Evolutionary conservation across 2,797 vertebrate species (phyloP).

Genomic region (Acrocephalus scirpaceus): DNA sequence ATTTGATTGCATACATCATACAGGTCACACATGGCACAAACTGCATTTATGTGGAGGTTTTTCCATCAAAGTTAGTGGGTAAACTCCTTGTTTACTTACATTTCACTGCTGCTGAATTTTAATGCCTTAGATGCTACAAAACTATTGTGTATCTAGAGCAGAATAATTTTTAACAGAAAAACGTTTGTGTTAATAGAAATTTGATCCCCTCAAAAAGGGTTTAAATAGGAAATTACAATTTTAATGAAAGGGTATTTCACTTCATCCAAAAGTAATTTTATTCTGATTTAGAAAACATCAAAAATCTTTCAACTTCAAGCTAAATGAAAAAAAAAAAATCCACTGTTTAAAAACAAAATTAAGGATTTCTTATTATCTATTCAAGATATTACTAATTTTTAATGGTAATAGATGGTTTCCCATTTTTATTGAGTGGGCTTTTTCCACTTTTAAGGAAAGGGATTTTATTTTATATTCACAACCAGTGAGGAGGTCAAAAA

Average conservation of each 20-base stretch:
- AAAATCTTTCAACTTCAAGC: background rate
- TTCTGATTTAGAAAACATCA: background rate
- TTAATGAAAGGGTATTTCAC: background rate
- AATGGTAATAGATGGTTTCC: background rate
- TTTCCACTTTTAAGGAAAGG: background rate
- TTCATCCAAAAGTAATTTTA: background rate
- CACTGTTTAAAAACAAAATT: background rate
- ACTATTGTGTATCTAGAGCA: background rate
- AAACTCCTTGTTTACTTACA: background rate
- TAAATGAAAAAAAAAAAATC: background rate
- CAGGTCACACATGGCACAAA: background rate
- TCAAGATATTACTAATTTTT: background rate
- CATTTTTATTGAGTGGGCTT: background rate
- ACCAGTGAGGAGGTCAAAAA: background rate
- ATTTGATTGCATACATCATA: background rate
- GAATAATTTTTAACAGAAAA: background rate
- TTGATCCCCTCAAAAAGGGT: background rate
- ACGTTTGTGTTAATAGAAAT: background rate
- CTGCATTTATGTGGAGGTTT: background rate
- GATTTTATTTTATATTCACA: background rate
- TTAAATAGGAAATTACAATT: background rate
- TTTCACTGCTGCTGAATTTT: background rate
- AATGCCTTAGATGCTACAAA: background rate
- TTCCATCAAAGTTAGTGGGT: background rate
- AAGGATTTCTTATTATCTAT: background rate